Conservation (phyloP, 2,113 vertebrate genomes). For the Cyprinodon brontotheroides region DNA sequence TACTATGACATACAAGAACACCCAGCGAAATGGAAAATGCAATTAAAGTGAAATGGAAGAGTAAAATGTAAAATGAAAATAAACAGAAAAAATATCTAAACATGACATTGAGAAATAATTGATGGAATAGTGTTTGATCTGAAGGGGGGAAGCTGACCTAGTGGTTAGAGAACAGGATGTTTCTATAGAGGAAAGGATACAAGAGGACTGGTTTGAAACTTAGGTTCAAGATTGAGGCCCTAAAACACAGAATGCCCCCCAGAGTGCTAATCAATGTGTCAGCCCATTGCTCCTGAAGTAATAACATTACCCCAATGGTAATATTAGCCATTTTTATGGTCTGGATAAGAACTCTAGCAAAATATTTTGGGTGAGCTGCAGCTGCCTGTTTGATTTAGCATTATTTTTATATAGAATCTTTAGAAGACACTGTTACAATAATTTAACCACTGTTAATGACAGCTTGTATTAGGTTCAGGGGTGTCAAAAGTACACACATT, state of each 20-base stretch:
- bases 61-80: neutral
- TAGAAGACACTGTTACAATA: neutral
- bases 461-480: neutral
- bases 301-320: neutral
- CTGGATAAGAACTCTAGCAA: neutral
- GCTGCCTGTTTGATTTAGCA: neutral
- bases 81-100: neutral
- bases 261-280: too few species aligned
- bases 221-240: too few species aligned
- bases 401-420: neutral
- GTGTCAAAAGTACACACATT: too few species aligned
- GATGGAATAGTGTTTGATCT: too few species aligned
- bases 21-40: neutral
- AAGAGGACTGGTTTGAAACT: too few species aligned
- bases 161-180: neutral
- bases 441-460: neutral
- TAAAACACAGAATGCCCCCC: too few species aligned
- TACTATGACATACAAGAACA: neutral
- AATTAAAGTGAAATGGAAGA: neutral
- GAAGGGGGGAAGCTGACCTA: too few species aligned
- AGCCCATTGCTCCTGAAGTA: too few species aligned
- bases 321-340: neutral
- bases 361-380: neutral
- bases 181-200: too few species aligned
- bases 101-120: too few species aligned